Evolutionary conservation across 2,888 invertebrate genomes (phyloP).

Genomic region (Sisyra terminalis): DNA sequence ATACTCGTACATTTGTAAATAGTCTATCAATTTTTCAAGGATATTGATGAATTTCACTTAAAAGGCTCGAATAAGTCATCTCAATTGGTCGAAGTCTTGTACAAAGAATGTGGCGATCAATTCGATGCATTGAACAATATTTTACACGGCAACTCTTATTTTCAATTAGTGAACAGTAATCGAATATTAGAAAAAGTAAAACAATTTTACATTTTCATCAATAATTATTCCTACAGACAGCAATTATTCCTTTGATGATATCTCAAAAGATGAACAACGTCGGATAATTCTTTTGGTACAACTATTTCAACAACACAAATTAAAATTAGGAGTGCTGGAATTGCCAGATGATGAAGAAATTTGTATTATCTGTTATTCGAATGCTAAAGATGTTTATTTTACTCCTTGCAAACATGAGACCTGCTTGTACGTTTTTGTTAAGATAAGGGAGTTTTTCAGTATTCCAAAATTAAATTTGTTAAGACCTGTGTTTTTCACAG

Average conservation of each 20-base stretch:
- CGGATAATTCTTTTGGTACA: neutral
- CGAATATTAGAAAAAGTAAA: neutral
- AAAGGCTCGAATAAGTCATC: neutral
- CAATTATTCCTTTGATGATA: neutral
- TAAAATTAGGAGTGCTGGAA: neutral
- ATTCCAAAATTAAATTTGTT: no score
- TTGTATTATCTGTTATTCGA: slow-evolving; percentile 7
- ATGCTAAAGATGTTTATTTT: slow-evolving; percentile 4
- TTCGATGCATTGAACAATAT: slow-evolving; percentile 4
- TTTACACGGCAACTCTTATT: slow-evolving; percentile 3
- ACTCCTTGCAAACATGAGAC: slow-evolving; percentile 6
- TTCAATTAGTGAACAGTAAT: slow-evolving; percentile 5
- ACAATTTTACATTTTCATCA: neutral
- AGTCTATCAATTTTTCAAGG: neutral
- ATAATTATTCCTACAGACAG: no score
- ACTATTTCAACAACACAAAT: neutral
- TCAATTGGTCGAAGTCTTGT: neutral
- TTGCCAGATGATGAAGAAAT: slow-evolving; percentile 2
- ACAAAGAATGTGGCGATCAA: slow-evolving; percentile 7
- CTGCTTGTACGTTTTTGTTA: slow-evolving; percentile 7
- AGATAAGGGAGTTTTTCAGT: no score
- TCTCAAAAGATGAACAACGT: slow-evolving; percentile 3
- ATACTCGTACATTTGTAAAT: neutral
- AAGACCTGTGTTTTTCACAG: no score
- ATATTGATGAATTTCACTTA: neutral